Evolutionary conservation across 2,113 vertebrate genomes (phyloP), one percentile per base, ranked within the genome.

Genomic region (Tamias sibiricus): DNA sequence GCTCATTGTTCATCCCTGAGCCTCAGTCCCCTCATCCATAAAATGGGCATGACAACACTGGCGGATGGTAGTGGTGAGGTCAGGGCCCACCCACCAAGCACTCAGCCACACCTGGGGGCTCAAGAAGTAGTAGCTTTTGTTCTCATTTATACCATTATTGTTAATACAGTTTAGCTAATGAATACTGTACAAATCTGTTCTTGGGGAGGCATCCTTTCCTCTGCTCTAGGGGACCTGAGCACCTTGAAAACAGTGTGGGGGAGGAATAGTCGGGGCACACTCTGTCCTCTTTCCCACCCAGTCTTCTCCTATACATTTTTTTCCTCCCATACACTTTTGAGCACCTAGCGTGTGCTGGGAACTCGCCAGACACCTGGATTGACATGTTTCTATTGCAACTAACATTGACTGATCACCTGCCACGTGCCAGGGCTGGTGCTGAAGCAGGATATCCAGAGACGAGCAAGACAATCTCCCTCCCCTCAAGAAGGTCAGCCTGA

Each of bases 111-210:
- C 30, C 59, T 32, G 32, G 37, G 47, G 17, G 16, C 76, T 79
- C 35, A 16, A 0, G 24, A 54, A 11, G 4, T 8, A 13, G 57
- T 28, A 6, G 26, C 13, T 71, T 0, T 16, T 22, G 37, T 44
- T 81, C 69, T 75, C 49, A 6, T 32, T 26, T 44, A 42, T 26
- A 19, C 32, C 14, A 69, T 49, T 71, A 49, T 42, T 47, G 4
- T 64, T 72, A 44, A 57, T 40, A 30, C 2, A 47, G 37, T 69
- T 77, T 9, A n/a, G 44, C 40, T 54, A 49, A 40, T 10, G 22
- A 6, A 44, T 14, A 42, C 35, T 6, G 2, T 32, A 68, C 54
- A 17, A 54, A 69, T n/a, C 44, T 69, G 44, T 49, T 47, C 71
- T 47, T 44, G 30, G 37, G 59, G 54, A 37, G 20, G 0, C 68